These are phyloP conservation scores for Lemur catta DNA, from an alignment of 2,797 vertebrate species.

Conservation along the genomic window DNA sequence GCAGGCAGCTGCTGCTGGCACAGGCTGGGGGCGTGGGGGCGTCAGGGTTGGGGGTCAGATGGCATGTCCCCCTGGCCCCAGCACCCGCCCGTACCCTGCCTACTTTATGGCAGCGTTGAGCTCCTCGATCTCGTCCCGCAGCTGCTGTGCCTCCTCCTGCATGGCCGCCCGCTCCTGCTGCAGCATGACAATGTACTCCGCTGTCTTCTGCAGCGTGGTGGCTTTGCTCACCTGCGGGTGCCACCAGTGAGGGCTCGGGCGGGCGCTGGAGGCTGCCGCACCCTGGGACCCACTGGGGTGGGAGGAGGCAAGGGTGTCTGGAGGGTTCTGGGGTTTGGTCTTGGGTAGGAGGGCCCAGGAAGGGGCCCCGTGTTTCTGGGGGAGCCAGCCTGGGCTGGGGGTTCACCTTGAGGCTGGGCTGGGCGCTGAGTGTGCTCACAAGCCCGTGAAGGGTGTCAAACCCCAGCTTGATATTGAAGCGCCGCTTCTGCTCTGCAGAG, in stretches of 20 bases:
- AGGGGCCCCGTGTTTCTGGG: not conserved
- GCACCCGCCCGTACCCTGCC: not conserved
- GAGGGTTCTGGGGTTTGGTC: not conserved
- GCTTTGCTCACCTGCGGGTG: conserved; percentile 94
- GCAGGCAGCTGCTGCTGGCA: conserved; percentile 97
- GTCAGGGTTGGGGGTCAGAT: not conserved
- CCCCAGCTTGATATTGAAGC: conserved; percentile 98
- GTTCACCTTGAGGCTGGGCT: conserved; percentile 95
- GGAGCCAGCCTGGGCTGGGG: not conserved
- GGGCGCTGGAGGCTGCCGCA: not conserved
- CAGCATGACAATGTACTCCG: conserved; percentile 95
- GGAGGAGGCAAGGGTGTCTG: not conserved
- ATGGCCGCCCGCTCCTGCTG: conserved; percentile 94
- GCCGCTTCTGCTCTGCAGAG: conserved; percentile 97
- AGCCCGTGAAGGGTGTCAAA: conserved; percentile 95
- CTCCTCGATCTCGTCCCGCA: conserved; percentile 92
- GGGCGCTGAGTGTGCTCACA: conserved; percentile 93
- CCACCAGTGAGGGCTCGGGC: not conserved
- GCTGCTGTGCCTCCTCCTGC: conserved; percentile 94
- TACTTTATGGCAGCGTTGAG: conserved; percentile 96
- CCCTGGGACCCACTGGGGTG: not conserved
- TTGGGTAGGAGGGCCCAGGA: not conserved
- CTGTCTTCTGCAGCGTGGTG: conserved; percentile 96
- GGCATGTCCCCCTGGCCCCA: rapidly evolving
- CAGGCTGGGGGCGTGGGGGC: conserved; percentile 77